phyloP scores from a whole-genome alignment of 2,113 vertebrate species.

The Caranx melampygus region DNA sequence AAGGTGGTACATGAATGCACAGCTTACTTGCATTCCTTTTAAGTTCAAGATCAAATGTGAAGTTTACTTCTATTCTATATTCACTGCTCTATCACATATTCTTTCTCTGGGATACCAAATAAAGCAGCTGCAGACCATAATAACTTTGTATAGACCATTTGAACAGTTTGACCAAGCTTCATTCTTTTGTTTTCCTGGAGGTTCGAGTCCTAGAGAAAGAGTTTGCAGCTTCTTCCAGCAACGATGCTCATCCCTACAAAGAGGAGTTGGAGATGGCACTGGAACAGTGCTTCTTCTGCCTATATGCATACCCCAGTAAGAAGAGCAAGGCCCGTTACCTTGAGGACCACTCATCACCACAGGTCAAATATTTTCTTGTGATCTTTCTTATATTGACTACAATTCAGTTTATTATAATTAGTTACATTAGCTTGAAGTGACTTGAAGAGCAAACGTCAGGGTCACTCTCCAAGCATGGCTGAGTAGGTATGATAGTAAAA shows the following conservation, averaged over 20 bases:
- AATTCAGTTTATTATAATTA: constrained; percentile 1
- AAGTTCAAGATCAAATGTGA: not conserved
- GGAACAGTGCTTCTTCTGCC: constrained; percentile 97
- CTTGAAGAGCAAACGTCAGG: not conserved
- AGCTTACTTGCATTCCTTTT: not conserved
- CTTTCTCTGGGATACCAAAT: not conserved
- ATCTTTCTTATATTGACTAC: not conserved
- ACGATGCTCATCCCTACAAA: constrained; percentile 91
- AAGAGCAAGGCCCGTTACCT: constrained; percentile 98
- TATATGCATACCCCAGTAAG: constrained; percentile 96
- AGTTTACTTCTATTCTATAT: not conserved
- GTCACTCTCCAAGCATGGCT: too few species aligned
- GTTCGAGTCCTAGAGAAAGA: constrained; percentile 92
- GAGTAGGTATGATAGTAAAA: constrained; percentile 19
- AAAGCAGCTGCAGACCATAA: not conserved
- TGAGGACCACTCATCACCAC: constrained; percentile 95
- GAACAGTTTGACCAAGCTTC: constrained; percentile 5
- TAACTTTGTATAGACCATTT: not conserved
- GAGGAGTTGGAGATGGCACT: constrained; percentile 96
- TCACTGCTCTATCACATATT: not conserved
- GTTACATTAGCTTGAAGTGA: not conserved
- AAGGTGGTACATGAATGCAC: not conserved
- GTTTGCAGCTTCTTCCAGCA: constrained; percentile 83
- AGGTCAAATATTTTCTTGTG: constrained; percentile 80
- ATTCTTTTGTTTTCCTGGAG: constrained; percentile 71